phyloP scores from a whole-genome alignment of 2,797 vertebrate genomes.

The Gallirallus australis region DNA sequence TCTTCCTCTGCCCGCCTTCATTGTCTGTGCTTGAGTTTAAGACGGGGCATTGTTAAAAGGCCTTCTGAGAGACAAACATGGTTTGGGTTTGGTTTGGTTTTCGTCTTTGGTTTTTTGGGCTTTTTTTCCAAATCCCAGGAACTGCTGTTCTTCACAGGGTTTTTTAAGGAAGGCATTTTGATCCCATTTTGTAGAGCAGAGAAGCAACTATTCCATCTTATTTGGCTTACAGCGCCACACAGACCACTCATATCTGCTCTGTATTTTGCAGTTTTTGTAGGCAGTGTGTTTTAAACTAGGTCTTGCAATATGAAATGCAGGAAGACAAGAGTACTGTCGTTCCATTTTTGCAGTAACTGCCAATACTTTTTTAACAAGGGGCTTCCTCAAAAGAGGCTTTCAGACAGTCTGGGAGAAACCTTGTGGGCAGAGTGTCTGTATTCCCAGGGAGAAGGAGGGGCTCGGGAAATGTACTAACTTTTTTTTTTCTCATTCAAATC shows the following conservation, averaged over 20 bases:
- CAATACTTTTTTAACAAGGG: background rate
- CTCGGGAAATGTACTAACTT: background rate
- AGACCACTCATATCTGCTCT: background rate
- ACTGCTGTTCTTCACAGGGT: background rate
- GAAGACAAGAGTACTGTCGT: background rate
- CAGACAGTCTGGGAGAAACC: background rate
- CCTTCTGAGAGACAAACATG: conserved; percentile 32
- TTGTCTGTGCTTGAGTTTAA: conserved; percentile 31
- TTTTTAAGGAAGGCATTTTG: conserved; percentile 19
- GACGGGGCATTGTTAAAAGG: conserved; percentile 45
- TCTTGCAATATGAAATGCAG: background rate
- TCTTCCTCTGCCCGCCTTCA: conserved; percentile 21
- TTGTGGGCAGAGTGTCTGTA: background rate
- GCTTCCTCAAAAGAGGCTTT: background rate
- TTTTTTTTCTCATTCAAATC: conserved; percentile 5
- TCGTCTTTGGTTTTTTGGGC: background rate
- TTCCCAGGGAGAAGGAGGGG: background rate
- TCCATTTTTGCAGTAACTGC: background rate
- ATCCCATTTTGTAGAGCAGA: background rate
- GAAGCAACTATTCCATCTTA: background rate
- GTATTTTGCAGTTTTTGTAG: background rate
- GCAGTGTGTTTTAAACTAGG: background rate
- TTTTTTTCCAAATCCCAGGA: background rate
- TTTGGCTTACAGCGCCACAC: background rate
- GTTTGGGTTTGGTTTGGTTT: background rate